Evolutionary conservation across 2,888 invertebrate species (phyloP).

Genomic region (Zhuqinia jingwanae): DNA sequence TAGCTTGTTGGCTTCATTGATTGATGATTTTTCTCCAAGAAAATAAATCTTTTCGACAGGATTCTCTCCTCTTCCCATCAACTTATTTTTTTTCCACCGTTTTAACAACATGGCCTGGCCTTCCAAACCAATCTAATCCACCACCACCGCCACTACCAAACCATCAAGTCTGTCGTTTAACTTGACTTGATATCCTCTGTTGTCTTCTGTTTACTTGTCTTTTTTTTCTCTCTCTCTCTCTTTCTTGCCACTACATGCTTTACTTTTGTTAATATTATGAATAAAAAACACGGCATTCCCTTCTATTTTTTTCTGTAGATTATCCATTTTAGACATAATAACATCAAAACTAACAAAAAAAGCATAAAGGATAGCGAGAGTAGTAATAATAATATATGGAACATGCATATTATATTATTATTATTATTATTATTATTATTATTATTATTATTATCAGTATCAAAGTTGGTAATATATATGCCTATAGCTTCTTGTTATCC

Average conservation of each 20-base stretch:
- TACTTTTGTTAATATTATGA: conserved; percentile 16
- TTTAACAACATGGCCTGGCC: neutral
- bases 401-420: conserved; percentile 9
- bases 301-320: conserved; percentile 3
- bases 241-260: no score
- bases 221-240: neutral
- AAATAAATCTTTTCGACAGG: conserved; percentile 70
- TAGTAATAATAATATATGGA: neutral
- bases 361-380: neutral
- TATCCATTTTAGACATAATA: conserved; percentile 28
- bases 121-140: neutral
- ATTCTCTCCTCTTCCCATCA: conserved; percentile 15
- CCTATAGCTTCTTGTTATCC: conserved; percentile 10
- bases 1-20: conserved; percentile 62
- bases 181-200: conserved; percentile 49
- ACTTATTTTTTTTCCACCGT: neutral
- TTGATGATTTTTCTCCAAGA: conserved; percentile 70
- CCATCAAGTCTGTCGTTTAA: neutral
- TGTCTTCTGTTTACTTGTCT: conserved; percentile 58
- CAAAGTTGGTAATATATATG: neutral
- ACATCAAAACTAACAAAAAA: conserved; percentile 15
- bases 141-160: neutral
- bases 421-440: no score
- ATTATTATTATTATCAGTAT: no score
- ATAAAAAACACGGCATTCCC: no score